Evolutionary conservation across 2,888 invertebrate species (phyloP).

Genomic region (Andricus quercusramuli): DNA sequence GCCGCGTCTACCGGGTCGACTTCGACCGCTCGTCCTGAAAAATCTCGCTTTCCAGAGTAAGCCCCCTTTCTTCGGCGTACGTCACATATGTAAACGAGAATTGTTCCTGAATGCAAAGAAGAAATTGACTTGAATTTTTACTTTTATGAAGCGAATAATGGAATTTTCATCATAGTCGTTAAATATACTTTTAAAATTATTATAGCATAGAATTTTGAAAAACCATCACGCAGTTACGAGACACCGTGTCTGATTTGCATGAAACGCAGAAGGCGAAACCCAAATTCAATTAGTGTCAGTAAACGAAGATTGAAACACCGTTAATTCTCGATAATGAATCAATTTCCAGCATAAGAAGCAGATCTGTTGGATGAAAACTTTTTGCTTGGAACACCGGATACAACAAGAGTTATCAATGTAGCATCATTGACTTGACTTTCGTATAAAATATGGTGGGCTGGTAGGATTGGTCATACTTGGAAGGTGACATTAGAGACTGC

Average conservation of each 20-base stretch:
- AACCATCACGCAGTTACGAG: background rate
- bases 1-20: too few relatives aligned
- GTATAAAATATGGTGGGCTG: background rate
- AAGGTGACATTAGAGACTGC: constrained; percentile 19
- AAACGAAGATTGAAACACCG: background rate
- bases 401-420: constrained; percentile 11
- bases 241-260: background rate
- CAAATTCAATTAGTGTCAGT: background rate
- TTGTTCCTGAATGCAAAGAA: background rate
- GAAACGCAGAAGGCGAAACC: background rate
- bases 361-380: constrained; percentile 12
- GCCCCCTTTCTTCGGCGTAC: too few relatives aligned
- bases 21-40: too few relatives aligned
- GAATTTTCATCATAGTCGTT: background rate
- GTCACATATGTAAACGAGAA: background rate
- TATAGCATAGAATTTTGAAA: background rate
- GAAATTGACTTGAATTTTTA: background rate
- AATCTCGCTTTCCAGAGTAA: too few relatives aligned
- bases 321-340: constrained; percentile 5
- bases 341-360: background rate
- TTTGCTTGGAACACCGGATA: background rate
- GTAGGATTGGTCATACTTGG: too few relatives aligned
- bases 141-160: background rate
- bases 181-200: background rate
- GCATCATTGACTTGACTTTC: background rate